Evolutionary conservation across 35 echinoderm and acorn worm genomes (phyloP).

Genomic region (Apostichopus japonicus): DNA sequence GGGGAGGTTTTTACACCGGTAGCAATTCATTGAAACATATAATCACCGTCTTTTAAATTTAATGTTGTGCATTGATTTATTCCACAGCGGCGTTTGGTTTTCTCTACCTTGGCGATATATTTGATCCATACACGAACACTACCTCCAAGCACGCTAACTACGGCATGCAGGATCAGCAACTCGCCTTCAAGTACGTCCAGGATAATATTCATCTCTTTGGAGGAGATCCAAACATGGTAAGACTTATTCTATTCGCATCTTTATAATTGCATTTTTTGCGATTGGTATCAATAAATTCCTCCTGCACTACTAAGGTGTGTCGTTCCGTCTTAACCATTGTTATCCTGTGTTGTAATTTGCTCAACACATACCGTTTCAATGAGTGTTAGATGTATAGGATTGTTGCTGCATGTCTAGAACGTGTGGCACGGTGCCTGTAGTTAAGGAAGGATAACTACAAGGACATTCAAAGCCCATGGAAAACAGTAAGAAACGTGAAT

Average conservation of each 20-base stretch:
- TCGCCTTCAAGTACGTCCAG: constrained; percentile 58
- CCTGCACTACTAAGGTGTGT: no score
- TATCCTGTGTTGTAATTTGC: no score
- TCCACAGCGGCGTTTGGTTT: constrained; percentile 45
- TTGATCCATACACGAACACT: constrained; percentile 20
- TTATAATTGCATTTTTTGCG: no score
- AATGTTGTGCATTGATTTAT: neutral
- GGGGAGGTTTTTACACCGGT: no score
- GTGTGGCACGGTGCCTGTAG: no score
- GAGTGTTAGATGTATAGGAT: no score
- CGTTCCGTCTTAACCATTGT: no score
- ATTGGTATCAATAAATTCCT: no score
- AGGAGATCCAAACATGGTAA: constrained; percentile 61
- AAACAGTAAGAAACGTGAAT: no score
- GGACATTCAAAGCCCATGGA: no score
- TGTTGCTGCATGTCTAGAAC: neutral
- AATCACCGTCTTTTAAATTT: neutral
- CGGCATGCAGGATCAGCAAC: constrained; percentile 59
- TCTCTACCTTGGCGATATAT: constrained; percentile 39
- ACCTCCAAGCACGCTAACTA: constrained; percentile 53
- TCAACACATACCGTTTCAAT: neutral
- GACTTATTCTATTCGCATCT: neutral
- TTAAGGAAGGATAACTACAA: no score
- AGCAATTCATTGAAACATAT: no score
- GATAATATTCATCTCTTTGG: constrained; percentile 68